Evolutionary conservation across 2,888 invertebrate genomes (phyloP).

Genomic region (Sussaba pulchella): DNA sequence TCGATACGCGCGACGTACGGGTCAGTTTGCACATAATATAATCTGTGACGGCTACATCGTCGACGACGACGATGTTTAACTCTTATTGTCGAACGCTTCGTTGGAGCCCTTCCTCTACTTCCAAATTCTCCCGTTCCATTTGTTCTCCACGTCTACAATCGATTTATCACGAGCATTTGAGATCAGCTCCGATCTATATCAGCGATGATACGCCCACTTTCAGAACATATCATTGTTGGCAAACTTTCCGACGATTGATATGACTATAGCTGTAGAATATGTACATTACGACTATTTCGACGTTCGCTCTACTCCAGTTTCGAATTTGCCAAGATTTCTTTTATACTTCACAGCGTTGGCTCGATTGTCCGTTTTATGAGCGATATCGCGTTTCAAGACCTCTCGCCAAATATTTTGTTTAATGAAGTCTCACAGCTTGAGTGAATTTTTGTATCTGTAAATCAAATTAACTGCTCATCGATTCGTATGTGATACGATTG

Average conservation of each 20-base stretch:
- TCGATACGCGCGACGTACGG: slow-evolving; percentile 26
- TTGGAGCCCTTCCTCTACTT: slow-evolving; percentile 71
- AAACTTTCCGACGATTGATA: slow-evolving; percentile 11
- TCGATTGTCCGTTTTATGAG: not conserved
- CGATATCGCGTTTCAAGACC: slow-evolving; percentile 33
- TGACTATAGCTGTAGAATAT: not conserved
- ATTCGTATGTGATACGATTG: too few species aligned
- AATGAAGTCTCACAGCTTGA: not conserved
- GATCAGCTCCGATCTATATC: slow-evolving; percentile 36
- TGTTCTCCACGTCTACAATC: slow-evolving; percentile 61
- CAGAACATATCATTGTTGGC: not conserved
- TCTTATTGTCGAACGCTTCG: slow-evolving; percentile 72
- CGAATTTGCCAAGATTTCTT: slow-evolving; percentile 29
- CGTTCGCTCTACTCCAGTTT: slow-evolving; percentile 37
- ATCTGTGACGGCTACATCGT: slow-evolving; percentile 45
- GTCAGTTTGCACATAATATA: slow-evolving; percentile 35
- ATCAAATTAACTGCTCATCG: not conserved
- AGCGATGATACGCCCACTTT: slow-evolving; percentile 18
- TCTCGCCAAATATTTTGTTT: slow-evolving; percentile 45
- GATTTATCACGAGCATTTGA: not conserved
- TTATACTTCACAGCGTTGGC: slow-evolving; percentile 24
- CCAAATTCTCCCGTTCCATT: slow-evolving; percentile 14
- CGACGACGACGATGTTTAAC: slow-evolving; percentile 58
- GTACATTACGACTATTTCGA: slow-evolving; percentile 35
- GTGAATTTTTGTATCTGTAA: not conserved